These are phyloP conservation scores for Lasioglossum morio DNA, from an alignment of 2,888 invertebrate genomes.

Conservation along the genomic window DNA sequence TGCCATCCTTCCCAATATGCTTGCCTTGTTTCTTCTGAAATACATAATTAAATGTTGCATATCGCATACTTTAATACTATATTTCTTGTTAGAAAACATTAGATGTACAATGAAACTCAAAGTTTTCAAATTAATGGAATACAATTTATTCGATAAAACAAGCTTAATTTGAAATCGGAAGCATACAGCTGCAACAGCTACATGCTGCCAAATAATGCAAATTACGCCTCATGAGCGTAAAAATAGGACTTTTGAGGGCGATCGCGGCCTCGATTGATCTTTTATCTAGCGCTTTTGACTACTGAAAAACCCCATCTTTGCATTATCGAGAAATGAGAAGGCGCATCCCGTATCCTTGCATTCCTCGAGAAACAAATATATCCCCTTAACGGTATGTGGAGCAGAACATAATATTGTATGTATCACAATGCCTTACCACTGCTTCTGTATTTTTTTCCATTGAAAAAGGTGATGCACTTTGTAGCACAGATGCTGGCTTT, in stretches of 20 bases:
- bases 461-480: constrained; percentile 25
- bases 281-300: too few relatives aligned
- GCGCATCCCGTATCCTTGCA: too few relatives aligned
- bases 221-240: too few relatives aligned
- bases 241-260: too few relatives aligned
- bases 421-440: constrained; percentile 23
- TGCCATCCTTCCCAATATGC: constrained; percentile 40
- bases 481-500: constrained; percentile 55
- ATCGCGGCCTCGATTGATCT: too few relatives aligned
- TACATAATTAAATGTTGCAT: constrained; percentile 48
- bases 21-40: constrained; percentile 58
- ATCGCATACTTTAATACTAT: constrained; percentile 36
- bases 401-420: neutral
- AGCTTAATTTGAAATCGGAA: too few relatives aligned
- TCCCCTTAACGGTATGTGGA: neutral
- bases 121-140: constrained; percentile 14
- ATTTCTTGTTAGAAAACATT: constrained; percentile 46
- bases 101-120: constrained; percentile 22
- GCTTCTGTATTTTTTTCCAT: constrained; percentile 36
- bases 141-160: neutral
- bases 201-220: too few relatives aligned
- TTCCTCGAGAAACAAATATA: too few relatives aligned
- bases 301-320: too few relatives aligned
- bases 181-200: too few relatives aligned
- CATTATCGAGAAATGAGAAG: too few relatives aligned